Base-by-base conservation (phyloP, 2,797 vertebrate species). In the Lacerta bilineata region DNA sequence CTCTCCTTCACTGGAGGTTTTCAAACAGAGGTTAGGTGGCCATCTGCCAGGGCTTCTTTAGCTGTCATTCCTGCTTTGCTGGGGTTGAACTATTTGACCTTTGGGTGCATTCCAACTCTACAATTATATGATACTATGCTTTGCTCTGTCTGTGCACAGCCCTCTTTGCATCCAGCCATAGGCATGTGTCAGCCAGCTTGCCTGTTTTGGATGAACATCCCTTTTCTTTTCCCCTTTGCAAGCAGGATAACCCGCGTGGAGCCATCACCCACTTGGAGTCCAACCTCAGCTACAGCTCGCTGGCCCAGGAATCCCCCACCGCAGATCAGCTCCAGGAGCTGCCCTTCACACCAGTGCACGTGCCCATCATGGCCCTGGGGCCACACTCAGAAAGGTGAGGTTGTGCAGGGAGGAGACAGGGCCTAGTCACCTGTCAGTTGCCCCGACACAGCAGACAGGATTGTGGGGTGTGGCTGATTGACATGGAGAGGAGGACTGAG, bases 221-320 rank as follows among this genome's bases (percentile, higher is more conserved):
- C 27, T 3, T 0, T 8, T 39, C 76, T 23, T 11, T 71, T 86
- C 8, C 23, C 0, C 0, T 83, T 78, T 59, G 55, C 9, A 1
- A 3, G 78, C 90, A 92, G 91, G 91, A 87, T 43, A 11, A 41
- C 29, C 84, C 61, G 0, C 33, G 50, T 29, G 96, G 95, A 69
- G 93, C 93, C 87, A 97, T 99, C 29, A 96, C 97, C 11, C 98
- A 99, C 95, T 96, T 99, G 95, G 98, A 99, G 91, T 96, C 96
- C 0, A 93, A 97, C 91, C 96, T 98, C 81, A 96, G 95, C 89
- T 95, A 50, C 0, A 79, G 76, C 78, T 75, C 50, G 0, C 74
- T 3, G 0, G 78, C 76, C 4, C 41, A 80, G 0, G 95, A 95
- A 3, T 39, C 94, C 0, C 86, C 95, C 0, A 79, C 95, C 0